phyloP scores from a whole-genome alignment of 2,888 invertebrate species.

The Phrixothrix hirtus region DNA sequence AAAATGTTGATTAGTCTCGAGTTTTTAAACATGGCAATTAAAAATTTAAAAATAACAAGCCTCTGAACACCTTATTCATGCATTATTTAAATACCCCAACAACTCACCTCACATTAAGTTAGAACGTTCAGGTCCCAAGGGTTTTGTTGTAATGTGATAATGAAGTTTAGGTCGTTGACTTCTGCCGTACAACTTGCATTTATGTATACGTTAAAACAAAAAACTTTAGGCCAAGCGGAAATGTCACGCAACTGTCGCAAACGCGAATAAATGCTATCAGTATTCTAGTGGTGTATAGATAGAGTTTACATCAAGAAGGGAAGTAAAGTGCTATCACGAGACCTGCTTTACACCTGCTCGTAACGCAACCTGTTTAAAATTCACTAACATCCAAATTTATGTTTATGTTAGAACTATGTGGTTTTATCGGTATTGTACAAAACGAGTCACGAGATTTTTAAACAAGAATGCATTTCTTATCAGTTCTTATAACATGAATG shows the following conservation, averaged over 20 bases:
- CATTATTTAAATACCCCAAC: no score
- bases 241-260: conserved; percentile 18
- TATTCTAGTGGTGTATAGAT: conserved; percentile 12
- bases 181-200: not conserved
- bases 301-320: conserved; percentile 16
- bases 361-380: conserved; percentile 20
- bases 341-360: conserved; percentile 24
- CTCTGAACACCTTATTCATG: no score
- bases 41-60: no score
- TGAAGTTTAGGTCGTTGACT: conserved; percentile 8
- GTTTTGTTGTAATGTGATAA: conserved; percentile 8
- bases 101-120: conserved; percentile 9
- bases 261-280: conserved; percentile 18
- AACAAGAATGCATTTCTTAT: conserved; percentile 1
- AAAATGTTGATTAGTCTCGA: no score
- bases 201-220: conserved; percentile 2
- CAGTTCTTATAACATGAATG: no score
- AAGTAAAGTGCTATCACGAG: conserved; percentile 23
- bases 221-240: conserved; percentile 13
- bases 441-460: not conserved
- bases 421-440: not conserved
- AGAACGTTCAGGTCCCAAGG: not conserved
- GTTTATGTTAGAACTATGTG: not conserved
- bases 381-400: conserved; percentile 17
- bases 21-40: no score